Evolutionary conservation across 2,888 invertebrate species (phyloP), one percentile per base, ranked within the genome.

Genomic region (Ischnura elegans): DNA sequence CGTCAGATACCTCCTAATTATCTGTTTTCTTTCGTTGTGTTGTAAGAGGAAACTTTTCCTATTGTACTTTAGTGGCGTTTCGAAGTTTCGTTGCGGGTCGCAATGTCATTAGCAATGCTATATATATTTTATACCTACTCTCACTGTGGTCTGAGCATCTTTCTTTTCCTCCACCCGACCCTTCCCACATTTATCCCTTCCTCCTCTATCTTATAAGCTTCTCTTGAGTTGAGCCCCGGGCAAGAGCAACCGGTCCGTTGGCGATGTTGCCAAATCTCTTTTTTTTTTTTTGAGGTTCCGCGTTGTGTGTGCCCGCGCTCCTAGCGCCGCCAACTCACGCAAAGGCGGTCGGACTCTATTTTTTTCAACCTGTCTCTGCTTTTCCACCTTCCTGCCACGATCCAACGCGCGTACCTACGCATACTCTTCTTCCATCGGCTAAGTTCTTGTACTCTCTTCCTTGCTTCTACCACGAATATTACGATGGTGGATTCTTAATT

Each of bases 191-290:
- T 36, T 10, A 16, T 10, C 25, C 19, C 6, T 16, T 42, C 90
- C 25, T 55, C 43, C 90, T 4, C 25, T 36, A 42, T 2, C 43
- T 43, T 43, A 76, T 76, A 36, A 36, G 36, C 76, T n/a, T 36
- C 76, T 61, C 90, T 42, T 43, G 42, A 43, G 90, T 90, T 66
- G 61, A 90, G 90, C 90, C 90, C 36, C 90, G 43, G 90, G 90
- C 90, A 61, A 90, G 61, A 90, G 61, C 90, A 90, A 90, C 90
- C 90, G 90, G 90, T 90, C 90, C 90, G 61, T 43, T 93, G 29
- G 61, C 87, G 51, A 45, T n/a, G 87, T 55, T 87, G 93, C 93
- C 76, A 43, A 55, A 93, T 76, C 76, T 76, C 76, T 76, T 76
- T 76, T 61, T 61, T 76, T 76, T 76, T 61, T 61, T 76, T 29